Base-by-base conservation (phyloP, 2,113 vertebrate species). In the Indicator maculatus region DNA sequence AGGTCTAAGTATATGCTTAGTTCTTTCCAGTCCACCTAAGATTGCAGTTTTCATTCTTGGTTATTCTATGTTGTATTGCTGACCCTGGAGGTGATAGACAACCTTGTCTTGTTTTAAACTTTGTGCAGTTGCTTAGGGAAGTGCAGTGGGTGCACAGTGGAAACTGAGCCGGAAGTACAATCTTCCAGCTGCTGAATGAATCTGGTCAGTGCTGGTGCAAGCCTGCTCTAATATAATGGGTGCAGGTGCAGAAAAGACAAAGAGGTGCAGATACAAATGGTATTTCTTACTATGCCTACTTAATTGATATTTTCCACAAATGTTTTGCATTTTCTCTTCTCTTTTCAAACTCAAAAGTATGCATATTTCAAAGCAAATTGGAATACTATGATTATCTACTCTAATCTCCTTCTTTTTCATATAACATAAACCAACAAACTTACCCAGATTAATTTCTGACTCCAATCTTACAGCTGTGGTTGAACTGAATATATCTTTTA, bases 401-500 rank as follows among this genome's bases (percentile, higher is more conserved):
- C 56, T 83, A 36, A 80, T 89, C 31, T 93, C 7, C 4, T 56
- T 14, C 47, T 93, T 90, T 94, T 67, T 31, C 58, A 71, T 18
- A 50, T 45, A 74, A n/a, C 58, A 56, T 66, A 88, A 89, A 33
- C 23, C 58, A 75, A 59, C 81, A 72, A 83, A 80, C 15, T 83
- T 70, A 21, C 52, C 31, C 79, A 84, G 91, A 96, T 94, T 80
- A 83, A 89, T 87, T 95, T 50, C 50, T 86, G 17, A 39, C 86
- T 83, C 47, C 74, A n/a, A 30, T 88, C 69, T 85, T 86, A 84
- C 12, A 88, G 24, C 36, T 69, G 2, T 33, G 26, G 28, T 72
- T 90, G 69, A 72, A 61, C 27, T 65, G 69, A 86, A 85, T 31
- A 38, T 8, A 44, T 14, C 39, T 74, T 88, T 89, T 83, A 74